phyloP scores from a whole-genome alignment of 2,113 vertebrate species.

The Mobula birostris region DNA sequence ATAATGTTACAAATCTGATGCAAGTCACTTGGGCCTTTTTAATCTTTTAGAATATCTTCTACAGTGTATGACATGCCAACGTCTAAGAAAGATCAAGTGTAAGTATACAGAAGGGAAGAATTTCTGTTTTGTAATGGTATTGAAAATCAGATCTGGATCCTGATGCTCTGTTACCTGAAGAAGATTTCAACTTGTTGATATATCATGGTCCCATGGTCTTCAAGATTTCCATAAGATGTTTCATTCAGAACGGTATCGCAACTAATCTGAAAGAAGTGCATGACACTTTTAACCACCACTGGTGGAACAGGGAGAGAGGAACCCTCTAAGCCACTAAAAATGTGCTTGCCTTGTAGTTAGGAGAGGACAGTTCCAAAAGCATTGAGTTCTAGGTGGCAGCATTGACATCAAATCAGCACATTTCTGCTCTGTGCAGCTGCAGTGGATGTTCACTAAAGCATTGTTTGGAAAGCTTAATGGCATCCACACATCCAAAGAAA shows the following conservation, averaged over 20 bases:
- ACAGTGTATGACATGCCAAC: background rate
- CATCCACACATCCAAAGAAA: too few relatives aligned
- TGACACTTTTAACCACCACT: too few relatives aligned
- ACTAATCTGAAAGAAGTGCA: background rate
- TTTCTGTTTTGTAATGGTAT: background rate
- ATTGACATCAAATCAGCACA: too few relatives aligned
- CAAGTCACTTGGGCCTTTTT: background rate
- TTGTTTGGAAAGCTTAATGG: too few relatives aligned
- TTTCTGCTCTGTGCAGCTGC: too few relatives aligned
- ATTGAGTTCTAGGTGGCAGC: too few relatives aligned
- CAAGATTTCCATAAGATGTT: background rate
- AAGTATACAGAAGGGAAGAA: background rate
- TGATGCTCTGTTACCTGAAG: background rate
- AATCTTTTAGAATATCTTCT: background rate
- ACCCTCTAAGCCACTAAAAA: too few relatives aligned
- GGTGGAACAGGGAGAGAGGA: too few relatives aligned
- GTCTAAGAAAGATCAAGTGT: background rate
- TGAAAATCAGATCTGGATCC: background rate
- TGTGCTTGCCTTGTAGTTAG: too few relatives aligned
- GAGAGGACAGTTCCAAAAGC: too few relatives aligned
- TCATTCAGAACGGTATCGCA: background rate
- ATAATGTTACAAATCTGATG: conserved; percentile 18
- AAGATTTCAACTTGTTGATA: background rate
- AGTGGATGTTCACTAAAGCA: too few relatives aligned
- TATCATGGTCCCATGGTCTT: background rate